Base-by-base conservation (phyloP, 2,888 invertebrate species). In the Cephus rjabovi region DNA sequence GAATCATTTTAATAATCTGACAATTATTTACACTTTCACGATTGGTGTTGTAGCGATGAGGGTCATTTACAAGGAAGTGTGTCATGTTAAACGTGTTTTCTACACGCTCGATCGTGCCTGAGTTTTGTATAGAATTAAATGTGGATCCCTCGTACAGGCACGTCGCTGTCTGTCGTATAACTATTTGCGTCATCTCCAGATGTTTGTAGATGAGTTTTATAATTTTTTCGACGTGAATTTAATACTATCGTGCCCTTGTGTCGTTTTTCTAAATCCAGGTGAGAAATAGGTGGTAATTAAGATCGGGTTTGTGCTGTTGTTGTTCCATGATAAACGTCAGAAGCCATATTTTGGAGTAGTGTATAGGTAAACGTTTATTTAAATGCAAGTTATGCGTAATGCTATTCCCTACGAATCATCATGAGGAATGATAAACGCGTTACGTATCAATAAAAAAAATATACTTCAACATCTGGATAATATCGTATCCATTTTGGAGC, bases 141-240 rank as follows among this genome's bases (percentile, higher is more conserved):
- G 56, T 56, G 56, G 23, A 56, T 56, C 56, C 56, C 23, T 56
- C 4, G 34, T 74, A 76, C 80, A 76, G 69, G 23, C 76, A 84
- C 74, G 79, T 84, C 80, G 80, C 83, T 83, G 79, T 73, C 68
- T 80, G 80, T 82, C 81, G 79, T 75, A 76, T 76, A 78, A 33
- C 74, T 79, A 81, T 86, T 83, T 85, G 79, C 87, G 87, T 86
- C 85, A 85, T 83, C 81, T 82, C 78, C 81, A 86, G 83, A 87
- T 86, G 83, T 84, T 83, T 83, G 81, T 83, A 78, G 79, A 83
- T 81, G 82, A 84, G 82, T 83, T 84, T 83, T 80, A 80, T 75
- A 70, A 56, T 56, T 30, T 71, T 71, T 56, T 33, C 71, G 30
- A 71, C 15, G 71, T 33, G 71, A 33, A 71, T 71, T 71, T 56